Evolutionary conservation across 2,888 invertebrate species (phyloP), one percentile per base, ranked within the genome.

Genomic region (Platerodrilus igneus): DNA sequence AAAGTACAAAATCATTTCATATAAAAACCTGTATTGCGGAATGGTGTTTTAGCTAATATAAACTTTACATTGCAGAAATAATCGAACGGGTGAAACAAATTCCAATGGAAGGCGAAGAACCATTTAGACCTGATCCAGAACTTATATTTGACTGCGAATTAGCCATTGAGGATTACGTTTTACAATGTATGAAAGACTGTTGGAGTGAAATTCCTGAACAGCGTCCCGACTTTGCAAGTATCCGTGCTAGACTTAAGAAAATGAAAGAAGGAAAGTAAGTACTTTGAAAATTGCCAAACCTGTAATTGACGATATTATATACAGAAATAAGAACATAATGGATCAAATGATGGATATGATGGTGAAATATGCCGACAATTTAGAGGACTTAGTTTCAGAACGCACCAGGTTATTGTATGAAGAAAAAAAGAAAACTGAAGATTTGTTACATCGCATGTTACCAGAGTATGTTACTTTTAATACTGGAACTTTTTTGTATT

Each of bases 341-440:
- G 93, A 94, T 69, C 91, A 93, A 76, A 92, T 94, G 90, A 91
- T 94, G 85, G 86, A 88, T 57, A 92, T 93, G 89, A 92, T 94
- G 92, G 94, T 92, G 67, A 91, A 89, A 62, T 93, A 95, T 69
- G 91, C 93, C 41, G 87, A 89, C 68, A 89, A 94, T 73, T 79
- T 94, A 70, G 94, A 94, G 71, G 91, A 91, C 68, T 79, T 94
- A 71, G 94, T 94, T 63, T 85, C 79, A 59, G 92, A 94, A 71
- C 78, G 94, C 59, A 94, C 94, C 50, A 80, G 86, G 63, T 78
- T 90, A 61, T 74, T 94, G 59, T 83, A 81, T 60, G 92, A 92
- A 70, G 93, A 94, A 67, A 93, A 94, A 66, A 83, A 87, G 68
- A 91, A 93, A 73, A 92, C 92, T 10, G 87, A 94, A 73, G 89